Evolutionary conservation across 2,113 vertebrate species (phyloP).

Genomic region (Lepisosteus oculatus): DNA sequence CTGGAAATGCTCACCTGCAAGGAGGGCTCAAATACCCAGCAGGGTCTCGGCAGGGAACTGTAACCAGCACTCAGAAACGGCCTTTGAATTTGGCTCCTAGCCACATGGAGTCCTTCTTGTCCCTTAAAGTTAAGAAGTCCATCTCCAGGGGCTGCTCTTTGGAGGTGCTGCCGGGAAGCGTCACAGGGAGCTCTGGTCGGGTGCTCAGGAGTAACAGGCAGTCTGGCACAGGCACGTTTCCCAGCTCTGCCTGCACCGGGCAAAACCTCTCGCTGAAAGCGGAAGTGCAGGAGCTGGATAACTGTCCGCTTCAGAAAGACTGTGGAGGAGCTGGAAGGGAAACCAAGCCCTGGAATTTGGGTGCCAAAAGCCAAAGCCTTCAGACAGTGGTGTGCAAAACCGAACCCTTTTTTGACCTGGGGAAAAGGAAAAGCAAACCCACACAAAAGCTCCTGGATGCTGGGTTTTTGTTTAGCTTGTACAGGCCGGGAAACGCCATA

Average conservation of each 20-base stretch:
- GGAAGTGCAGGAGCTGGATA: background rate
- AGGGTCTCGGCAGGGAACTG: constrained; percentile 57
- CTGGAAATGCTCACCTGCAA: constrained; percentile 19
- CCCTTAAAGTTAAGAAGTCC: constrained; percentile 20
- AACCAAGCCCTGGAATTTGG: constrained; percentile 21
- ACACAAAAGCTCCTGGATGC: constrained; percentile 72
- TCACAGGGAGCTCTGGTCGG: constrained; percentile 29
- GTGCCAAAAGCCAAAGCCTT: constrained; percentile 26
- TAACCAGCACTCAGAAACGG: constrained; percentile 26
- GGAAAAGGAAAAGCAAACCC: constrained; percentile 73
- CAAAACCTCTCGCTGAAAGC: background rate
- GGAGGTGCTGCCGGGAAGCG: constrained; percentile 22
- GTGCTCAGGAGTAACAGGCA: constrained; percentile 51
- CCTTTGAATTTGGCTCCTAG: background rate
- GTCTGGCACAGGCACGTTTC: constrained; percentile 35
- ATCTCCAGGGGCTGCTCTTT: constrained; percentile 25
- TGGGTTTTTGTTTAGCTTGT: constrained; percentile 71
- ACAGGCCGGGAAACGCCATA: constrained; percentile 37
- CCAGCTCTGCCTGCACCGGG: constrained; percentile 2
- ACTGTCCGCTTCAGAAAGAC: background rate
- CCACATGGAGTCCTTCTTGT: background rate
- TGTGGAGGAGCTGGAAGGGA: constrained; percentile 10
- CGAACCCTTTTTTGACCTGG: constrained; percentile 43
- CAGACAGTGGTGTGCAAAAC: background rate
- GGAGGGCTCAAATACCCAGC: constrained; percentile 29